phyloP scores from a whole-genome alignment of 2,797 vertebrate genomes.

The Carduelis carduelis region DNA sequence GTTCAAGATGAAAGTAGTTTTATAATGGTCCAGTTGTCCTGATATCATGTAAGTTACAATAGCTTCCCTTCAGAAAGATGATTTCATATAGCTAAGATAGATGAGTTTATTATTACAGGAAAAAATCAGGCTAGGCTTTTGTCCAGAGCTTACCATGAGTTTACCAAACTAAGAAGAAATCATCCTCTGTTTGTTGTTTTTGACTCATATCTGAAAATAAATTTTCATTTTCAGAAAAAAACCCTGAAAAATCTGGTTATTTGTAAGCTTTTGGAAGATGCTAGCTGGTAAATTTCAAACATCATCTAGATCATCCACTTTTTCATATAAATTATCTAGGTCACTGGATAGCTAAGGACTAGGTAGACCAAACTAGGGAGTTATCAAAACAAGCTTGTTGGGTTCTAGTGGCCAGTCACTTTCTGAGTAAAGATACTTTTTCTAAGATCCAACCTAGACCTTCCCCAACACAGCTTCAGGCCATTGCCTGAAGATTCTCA shows the following conservation, averaged over 20 bases:
- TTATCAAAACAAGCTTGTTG: background rate
- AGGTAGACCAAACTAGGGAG: background rate
- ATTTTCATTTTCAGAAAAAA: background rate
- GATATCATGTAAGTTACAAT: background rate
- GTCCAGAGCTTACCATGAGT: background rate
- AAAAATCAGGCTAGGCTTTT: background rate
- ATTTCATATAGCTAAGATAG: background rate
- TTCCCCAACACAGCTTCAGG: background rate
- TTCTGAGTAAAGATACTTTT: background rate
- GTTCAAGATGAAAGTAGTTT: background rate
- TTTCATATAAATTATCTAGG: background rate
- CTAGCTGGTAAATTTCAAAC: background rate
- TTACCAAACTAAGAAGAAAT: background rate
- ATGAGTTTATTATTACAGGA: background rate
- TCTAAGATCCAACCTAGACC: background rate
- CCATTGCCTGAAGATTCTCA: background rate
- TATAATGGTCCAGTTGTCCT: background rate
- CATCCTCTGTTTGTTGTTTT: background rate
- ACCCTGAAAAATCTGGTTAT: background rate
- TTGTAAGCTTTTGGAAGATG: background rate
- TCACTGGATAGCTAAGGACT: background rate
- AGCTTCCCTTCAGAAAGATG: background rate
- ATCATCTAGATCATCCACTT: background rate
- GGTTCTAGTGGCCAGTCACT: background rate
- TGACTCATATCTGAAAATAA: background rate